Conservation (phyloP, 2,797 vertebrate genomes). For the Percopsis omiscomaycus region DNA sequence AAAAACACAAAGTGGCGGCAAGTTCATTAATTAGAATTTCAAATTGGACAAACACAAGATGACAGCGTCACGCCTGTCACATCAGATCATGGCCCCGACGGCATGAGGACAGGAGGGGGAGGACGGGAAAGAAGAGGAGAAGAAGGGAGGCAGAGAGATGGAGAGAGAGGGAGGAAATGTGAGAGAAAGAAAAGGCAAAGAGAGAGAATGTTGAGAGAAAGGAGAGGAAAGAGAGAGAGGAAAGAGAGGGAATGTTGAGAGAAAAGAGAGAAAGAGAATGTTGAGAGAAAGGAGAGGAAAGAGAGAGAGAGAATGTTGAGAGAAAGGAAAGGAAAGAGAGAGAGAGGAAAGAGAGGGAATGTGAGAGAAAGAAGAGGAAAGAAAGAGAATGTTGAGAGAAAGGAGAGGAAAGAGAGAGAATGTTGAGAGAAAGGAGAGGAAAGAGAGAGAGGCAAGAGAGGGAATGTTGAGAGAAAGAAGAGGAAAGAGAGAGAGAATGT, state of each 20-base stretch:
- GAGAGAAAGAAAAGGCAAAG: conserved; percentile 13
- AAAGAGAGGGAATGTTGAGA: neutral
- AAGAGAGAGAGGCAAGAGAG: neutral
- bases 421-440: neutral
- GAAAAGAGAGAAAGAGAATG: neutral
- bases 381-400: neutral
- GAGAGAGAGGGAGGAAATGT: conserved; percentile 18
- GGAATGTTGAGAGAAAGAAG: no score
- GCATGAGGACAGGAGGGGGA: conserved; percentile 47
- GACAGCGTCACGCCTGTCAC: conserved; percentile 79
- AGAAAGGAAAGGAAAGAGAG: neutral
- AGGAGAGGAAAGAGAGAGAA: conserved; percentile 1
- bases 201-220: neutral
- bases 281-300: neutral
- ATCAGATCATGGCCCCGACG: conserved; percentile 75
- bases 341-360: no score
- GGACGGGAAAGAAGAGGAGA: conserved; percentile 7
- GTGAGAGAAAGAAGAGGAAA: neutral
- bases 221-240: neutral
- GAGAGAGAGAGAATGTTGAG: neutral
- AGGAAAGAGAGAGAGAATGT: no score
- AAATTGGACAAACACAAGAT: conserved; percentile 82
- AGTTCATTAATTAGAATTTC: conserved; percentile 84
- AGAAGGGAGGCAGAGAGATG: conserved; percentile 1
- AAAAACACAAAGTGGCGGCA: conserved; percentile 69